Conservation (phyloP, 1,140 invertebrate genomes). For the Caerostris darwini region DNA sequence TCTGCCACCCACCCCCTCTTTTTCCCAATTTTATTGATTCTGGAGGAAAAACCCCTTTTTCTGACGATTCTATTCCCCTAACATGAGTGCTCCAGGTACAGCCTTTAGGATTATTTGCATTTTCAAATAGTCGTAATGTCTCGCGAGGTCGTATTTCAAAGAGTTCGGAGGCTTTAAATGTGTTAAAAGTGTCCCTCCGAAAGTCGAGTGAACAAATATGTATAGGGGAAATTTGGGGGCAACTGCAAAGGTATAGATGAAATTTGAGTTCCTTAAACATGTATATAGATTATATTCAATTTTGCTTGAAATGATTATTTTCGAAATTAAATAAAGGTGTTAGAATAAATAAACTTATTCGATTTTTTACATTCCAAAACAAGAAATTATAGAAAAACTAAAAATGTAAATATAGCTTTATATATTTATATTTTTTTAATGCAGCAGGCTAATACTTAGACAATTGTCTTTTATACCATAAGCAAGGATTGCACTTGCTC, state of each 20-base stretch:
- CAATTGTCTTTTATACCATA: no score
- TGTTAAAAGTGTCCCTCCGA: not conserved
- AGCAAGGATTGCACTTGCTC: no score
- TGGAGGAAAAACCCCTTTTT: not conserved
- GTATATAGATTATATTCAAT: not conserved
- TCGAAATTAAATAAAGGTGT: no score
- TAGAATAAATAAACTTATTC: no score
- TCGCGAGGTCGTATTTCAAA: not conserved
- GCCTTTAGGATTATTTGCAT: conserved; percentile 28
- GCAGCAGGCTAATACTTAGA: no score
- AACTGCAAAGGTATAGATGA: not conserved
- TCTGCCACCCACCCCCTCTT: not conserved
- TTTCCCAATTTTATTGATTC: not conserved
- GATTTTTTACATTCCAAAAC: no score
- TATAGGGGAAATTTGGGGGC: not conserved
- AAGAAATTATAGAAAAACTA: no score
- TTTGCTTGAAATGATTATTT: not conserved
- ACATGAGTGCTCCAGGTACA: conserved; percentile 8
- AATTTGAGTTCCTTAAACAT: not conserved
- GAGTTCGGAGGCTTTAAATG: not conserved
- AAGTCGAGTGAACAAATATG: conserved; percentile 5
- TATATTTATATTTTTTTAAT: no score
- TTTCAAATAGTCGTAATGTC: conserved; percentile 23
- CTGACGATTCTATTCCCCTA: not conserved
- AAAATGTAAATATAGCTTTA: no score